Evolutionary conservation across 2,113 vertebrate genomes (phyloP).

Genomic region (Sphaerodactylus townsendi): DNA sequence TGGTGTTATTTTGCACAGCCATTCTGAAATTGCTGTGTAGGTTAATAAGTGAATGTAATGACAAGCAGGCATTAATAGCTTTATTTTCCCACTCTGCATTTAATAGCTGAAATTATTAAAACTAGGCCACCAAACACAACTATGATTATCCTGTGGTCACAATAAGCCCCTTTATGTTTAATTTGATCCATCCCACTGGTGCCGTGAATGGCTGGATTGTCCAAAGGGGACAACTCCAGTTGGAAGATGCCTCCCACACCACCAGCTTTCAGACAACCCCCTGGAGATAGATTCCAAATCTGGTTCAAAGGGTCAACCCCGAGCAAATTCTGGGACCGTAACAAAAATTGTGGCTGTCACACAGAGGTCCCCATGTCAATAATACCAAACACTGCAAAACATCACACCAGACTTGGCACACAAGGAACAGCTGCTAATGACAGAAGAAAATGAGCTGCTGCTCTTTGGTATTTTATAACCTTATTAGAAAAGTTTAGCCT

Average conservation of each 20-base stretch:
- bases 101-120: background rate
- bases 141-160: background rate
- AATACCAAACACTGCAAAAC: background rate
- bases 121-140: background rate
- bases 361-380: background rate
- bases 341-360: background rate
- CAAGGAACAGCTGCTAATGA: background rate
- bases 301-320: background rate
- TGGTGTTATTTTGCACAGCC: background rate
- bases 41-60: background rate
- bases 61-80: background rate
- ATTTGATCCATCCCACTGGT: background rate
- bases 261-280: background rate
- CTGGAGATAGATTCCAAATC: background rate
- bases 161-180: background rate
- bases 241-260: background rate
- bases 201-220: background rate
- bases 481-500: slow-evolving; percentile 9
- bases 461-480: background rate
- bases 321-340: background rate
- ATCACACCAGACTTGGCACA: background rate
- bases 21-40: background rate
- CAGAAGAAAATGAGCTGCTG: background rate
- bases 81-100: background rate
- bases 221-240: background rate